Base-by-base conservation (phyloP, 2,888 invertebrate species). In the Acleris emargana region DNA sequence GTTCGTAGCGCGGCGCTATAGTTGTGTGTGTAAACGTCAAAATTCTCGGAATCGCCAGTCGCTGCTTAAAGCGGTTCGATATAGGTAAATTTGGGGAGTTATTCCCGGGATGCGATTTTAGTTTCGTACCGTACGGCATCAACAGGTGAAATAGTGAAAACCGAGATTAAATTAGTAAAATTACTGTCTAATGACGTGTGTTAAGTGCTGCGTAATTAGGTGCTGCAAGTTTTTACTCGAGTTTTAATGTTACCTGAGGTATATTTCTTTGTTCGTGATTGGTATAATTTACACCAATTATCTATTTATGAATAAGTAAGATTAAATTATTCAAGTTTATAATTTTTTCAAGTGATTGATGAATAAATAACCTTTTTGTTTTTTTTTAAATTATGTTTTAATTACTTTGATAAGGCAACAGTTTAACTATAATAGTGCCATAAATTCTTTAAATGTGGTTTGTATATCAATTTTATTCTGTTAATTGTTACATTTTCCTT, bases 41-140 rank as follows among this genome's bases (percentile, higher is more conserved):
- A 88, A 78, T 91, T 90, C 90, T 83, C 66, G 80, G 90, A 91
- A 91, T 82, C 80, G 75, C 73, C 16, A 45, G 16, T 45, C n/a
- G n/a, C 45, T 45, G 16, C 17, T 1, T 17, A n/a, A n/a, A 45
- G 16, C 45, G 83, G 86, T 76, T 87, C 86, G 73, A 87, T 86
- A 84, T 82, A 84, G 84, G 83, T 84, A 83, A 81, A 80, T 70
- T 77, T 25, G 1, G 68, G 72, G 71, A 69, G 51, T 13, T 51
- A 49, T 66, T 62, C 62, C 68, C 52, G 68, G 69, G 64, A 61
- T 64, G 52, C 58, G 69, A 32, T 42, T 53, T 55, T 52, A 59
- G 69, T 57, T 62, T 32, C 60, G 42, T 62, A 61, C 59, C 60
- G 42, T 62, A 61, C 59, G 62, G 69, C 71, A 71, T 69, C 63